Base-by-base conservation (phyloP, 2,797 vertebrate species). In the Hypotaenidia philippensis region DNA sequence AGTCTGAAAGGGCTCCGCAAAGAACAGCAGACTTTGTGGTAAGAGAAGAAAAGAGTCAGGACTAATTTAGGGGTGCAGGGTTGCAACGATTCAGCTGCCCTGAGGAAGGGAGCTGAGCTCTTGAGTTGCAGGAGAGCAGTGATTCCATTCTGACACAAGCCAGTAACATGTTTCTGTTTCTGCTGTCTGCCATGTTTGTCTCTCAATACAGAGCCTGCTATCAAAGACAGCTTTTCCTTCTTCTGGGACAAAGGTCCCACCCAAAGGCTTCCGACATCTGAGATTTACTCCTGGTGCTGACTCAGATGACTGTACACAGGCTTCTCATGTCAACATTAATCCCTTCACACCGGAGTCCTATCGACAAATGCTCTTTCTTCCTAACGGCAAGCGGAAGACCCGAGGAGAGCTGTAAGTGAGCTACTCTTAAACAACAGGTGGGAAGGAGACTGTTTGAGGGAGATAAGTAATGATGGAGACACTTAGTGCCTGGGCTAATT, bases 291-390 rank as follows among this genome's bases (percentile, higher is more conserved):
- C 98, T 13, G 59, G 86, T 14, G 56, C 95, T 53, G 83, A 97
- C 47, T 57, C 25, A 0, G 97, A 98, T 26, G 98, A 98, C 70
- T 89, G 94, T 31, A 23, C 96, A 15, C 96, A 96, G 17, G 91
- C 97, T 3, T 97, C 98, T 9, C 98, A 98, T 16, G 98, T 99
- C 95, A 99, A 99, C 45, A 98, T 99, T 49, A 99, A 99, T 78
- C 99, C 99, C 29, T 99, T 99, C 91, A 99, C 99, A 20, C 99
- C 99, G 0, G 98, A 99, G 65, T 98, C 98, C 0, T 99, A 99
- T 20, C 98, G 97, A 59, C 98, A 98, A 78, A 95, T 94, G 85
- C 71, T 98, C 36, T 94, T 98, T 60, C 96, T 94, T 34, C 89
- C 94, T 27, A 95, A 71, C 5, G 98, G 97, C 95, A 99, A 98